These are phyloP conservation scores for Protonibea diacanthus DNA, from an alignment of 2,797 vertebrate species.

Conservation along the genomic window DNA sequence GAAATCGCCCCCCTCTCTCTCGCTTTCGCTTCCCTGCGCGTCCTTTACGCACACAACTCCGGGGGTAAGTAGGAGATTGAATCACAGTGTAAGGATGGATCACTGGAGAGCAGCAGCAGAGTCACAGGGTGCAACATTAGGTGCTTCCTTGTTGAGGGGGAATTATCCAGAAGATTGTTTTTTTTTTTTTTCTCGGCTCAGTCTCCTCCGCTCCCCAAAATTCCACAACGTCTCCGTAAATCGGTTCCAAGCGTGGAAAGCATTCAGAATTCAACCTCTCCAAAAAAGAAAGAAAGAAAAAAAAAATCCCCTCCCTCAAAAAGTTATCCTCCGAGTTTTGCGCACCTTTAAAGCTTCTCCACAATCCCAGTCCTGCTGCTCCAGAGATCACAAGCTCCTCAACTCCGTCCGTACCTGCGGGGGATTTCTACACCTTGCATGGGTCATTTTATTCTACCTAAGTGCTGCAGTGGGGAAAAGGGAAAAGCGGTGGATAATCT, in stretches of 20 bases:
- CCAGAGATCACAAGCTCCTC: constrained; percentile 72
- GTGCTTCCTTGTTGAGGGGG: constrained; percentile 81
- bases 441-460: constrained; percentile 77
- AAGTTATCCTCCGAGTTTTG: constrained; percentile 68
- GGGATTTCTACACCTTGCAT: constrained; percentile 83
- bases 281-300: constrained; percentile 36
- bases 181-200: constrained; percentile 41
- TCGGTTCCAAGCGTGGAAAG: constrained; percentile 57
- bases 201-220: constrained; percentile 61
- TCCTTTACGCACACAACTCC: constrained; percentile 82
- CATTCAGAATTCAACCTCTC: constrained; percentile 33
- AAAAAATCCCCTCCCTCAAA: constrained; percentile 27
- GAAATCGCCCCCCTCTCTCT: constrained; percentile 67
- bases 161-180: constrained; percentile 61
- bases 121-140: constrained; percentile 85
- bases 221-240: constrained; percentile 52
- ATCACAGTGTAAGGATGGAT: constrained; percentile 81
- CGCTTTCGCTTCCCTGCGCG: constrained; percentile 64
- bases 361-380: constrained; percentile 56
- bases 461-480: constrained; percentile 28
- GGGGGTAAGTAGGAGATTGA: constrained; percentile 72
- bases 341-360: constrained; percentile 44
- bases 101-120: constrained; percentile 74
- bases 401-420: constrained; percentile 81
- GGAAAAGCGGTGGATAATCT: constrained; percentile 25